Evolutionary conservation across 2,797 vertebrate species (phyloP), one percentile per base, ranked within the genome.

Genomic region (Eospalax fontanierii): DNA sequence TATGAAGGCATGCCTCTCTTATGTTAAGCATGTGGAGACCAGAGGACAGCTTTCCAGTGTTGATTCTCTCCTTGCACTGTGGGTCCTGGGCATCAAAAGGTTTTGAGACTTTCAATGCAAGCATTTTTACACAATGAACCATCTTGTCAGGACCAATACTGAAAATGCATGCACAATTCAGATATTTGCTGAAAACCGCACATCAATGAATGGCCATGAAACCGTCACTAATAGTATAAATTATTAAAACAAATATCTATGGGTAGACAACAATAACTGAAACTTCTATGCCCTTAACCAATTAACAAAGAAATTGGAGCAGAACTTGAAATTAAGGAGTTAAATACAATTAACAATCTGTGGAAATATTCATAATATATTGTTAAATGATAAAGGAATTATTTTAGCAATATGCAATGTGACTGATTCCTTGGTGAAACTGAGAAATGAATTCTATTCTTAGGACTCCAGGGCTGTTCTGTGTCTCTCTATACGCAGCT

Each of bases 361-460:
- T 68, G 26, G 43, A 88, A 50, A 86, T 83, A 35, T 40, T 92
- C 40, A 73, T 2, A 28, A n/a, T n/a, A 65, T 46, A 70, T 46
- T 76, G 57, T 83, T 80, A 68, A 83, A 28, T 35, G 65, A 83
- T 38, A 92, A 76, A 88, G 40, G 18, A 18, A 74, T 76, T 68
- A 28, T 78, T 80, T 91, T 75, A 70, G 38, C 61, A 46, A 35
- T 63, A 30, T 28, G 21, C 33, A 91, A 21, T 81, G 35, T 57
- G 81, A 95, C 76, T 86, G 24, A 83, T 89, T 86, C 35, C 92
- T 95, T 92, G 70, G 54, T 92, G 24, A 89, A 88, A 26, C 22
- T 59, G 57, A 84, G 33, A 93, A 96, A 94, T 92, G 71, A 91
- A 89, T 93, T 95, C 76, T 95, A 89, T 94, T 94, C 71, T 95